Evolutionary conservation across 2,797 vertebrate genomes (phyloP).

Genomic region (Mus spretus): DNA sequence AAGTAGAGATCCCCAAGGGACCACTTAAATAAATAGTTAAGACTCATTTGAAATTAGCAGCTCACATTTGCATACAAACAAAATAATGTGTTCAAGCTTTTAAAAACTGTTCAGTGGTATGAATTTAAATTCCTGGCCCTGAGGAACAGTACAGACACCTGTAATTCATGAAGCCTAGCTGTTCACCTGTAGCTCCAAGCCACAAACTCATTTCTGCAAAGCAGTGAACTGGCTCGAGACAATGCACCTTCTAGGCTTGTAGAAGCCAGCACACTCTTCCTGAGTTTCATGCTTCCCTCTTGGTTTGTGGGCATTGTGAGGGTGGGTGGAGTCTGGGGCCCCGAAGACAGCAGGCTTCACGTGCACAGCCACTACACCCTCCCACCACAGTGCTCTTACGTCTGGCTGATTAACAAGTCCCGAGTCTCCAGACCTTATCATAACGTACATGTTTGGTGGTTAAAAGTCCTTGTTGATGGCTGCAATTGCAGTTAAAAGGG

Average conservation of each 20-base stretch:
- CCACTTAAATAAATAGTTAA: constrained; percentile 83
- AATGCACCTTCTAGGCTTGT: constrained; percentile 59
- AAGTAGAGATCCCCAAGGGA: constrained; percentile 79
- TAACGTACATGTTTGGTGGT: not conserved
- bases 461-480: not conserved
- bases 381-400: fast-evolving
- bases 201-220: constrained; percentile 80
- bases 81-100: constrained; percentile 82
- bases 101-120: constrained; percentile 82
- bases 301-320: not conserved
- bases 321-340: not conserved
- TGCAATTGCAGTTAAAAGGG: not conserved
- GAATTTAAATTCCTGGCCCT: constrained; percentile 79
- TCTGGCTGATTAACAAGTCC: not conserved
- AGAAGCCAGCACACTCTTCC: constrained; percentile 8
- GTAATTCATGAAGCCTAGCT: constrained; percentile 80
- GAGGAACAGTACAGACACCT: constrained; percentile 80
- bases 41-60: constrained; percentile 83
- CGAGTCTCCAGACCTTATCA: not conserved
- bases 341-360: not conserved
- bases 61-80: constrained; percentile 84
- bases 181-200: constrained; percentile 80
- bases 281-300: not conserved
- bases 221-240: constrained; percentile 64
- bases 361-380: fast-evolving